Base-by-base conservation (phyloP, 1,140 invertebrate genomes). In the Bombus impatiens region DNA sequence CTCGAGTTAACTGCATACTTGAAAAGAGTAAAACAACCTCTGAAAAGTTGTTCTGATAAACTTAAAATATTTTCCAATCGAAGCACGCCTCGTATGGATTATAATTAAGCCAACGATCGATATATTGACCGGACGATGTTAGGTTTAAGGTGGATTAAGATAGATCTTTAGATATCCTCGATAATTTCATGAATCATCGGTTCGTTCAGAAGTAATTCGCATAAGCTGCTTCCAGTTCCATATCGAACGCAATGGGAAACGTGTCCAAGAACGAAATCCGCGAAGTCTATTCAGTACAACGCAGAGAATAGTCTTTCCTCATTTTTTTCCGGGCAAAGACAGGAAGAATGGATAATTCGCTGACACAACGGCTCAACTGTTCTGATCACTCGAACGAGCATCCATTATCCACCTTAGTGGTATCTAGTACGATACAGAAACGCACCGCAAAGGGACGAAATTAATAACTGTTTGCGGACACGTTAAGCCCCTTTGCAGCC, bases 381-480 rank as follows among this genome's bases (percentile, higher is more conserved):
- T 84, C 53, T 78, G 81, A 84, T 87, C 86, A 84, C 82, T 84
- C 75, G 86, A 86, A 85, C 86, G 88, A 37, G 53, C 82, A 84
- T 90, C 84, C 88, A 90, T 90, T 90, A 90, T 90, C 86, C 86
- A 90, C 87, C 82, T 90, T 87, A 78, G 86, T 47, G 59, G 76
- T 86, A 71, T 67, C 88, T 32, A 57, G 59, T 74, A 53, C 82
- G 57, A 42, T 42, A 47, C 75, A 44, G 77, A 72, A 67, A 80
- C 62, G 62, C 35, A 57, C 57, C 65, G 62, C 89, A 90, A 91
- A 90, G 89, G 80, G 74, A 81, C 57, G 81, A 91, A 91, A 91
- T 91, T 91, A 91, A 91, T 91, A 91, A 90, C 87, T 91, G 89
- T 91, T 91, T 91, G 89, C 89, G 67, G 84, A 88, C 89, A 88